phyloP scores from a whole-genome alignment of 2,888 invertebrate genomes.

The Conus canariensis region DNA sequence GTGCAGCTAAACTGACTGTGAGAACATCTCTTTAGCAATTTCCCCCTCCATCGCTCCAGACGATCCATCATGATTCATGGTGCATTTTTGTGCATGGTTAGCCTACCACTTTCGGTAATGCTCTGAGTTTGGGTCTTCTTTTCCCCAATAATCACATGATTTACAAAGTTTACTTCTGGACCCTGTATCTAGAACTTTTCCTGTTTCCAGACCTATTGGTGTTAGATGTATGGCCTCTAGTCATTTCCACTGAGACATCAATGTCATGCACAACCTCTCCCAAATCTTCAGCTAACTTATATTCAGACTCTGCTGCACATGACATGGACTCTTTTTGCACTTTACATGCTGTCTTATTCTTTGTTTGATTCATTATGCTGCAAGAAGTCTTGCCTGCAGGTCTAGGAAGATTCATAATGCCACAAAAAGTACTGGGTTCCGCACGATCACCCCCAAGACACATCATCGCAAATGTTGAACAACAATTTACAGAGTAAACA shows the following conservation, averaged over 20 bases:
- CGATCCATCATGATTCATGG: not conserved
- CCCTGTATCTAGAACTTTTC: conserved; percentile 6
- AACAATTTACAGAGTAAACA: not conserved
- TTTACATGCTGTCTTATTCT: not conserved
- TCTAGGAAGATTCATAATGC: conserved; percentile 6
- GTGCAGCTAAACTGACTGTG: not conserved
- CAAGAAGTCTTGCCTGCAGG: not conserved
- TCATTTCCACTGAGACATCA: conserved; percentile 10
- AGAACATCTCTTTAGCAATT: not conserved
- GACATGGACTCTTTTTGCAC: too few species aligned
- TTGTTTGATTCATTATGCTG: not conserved
- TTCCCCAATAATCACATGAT: conserved; percentile 20
- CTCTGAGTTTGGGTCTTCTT: not conserved
- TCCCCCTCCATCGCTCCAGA: not conserved
- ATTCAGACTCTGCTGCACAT: conserved; percentile 23
- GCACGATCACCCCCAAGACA: not conserved
- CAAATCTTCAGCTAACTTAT: not conserved
- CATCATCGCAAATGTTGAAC: conserved; percentile 12
- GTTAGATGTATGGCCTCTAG: conserved; percentile 17
- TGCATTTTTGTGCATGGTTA: conserved; percentile 1
- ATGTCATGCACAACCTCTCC: not conserved
- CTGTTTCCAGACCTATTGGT: not conserved
- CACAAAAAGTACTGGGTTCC: conserved; percentile 15
- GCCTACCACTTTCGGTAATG: not conserved
- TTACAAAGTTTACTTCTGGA: conserved; percentile 4